Evolutionary conservation across 1,140 invertebrate genomes (phyloP).

Genomic region (Philotrypesis tridentata): DNA sequence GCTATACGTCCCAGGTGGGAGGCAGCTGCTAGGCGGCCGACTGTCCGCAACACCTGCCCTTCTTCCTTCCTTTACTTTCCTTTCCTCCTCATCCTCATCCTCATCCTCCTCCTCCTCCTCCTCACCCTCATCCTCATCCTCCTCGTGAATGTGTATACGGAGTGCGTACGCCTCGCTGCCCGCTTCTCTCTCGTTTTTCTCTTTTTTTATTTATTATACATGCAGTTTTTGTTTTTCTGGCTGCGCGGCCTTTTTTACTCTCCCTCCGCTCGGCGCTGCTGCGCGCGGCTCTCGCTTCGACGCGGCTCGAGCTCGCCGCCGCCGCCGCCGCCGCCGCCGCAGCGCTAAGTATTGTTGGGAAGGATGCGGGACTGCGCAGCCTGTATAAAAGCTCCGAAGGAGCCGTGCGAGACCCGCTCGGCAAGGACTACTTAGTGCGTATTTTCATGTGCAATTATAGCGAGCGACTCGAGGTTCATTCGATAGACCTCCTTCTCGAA

Average conservation of each 20-base stretch:
- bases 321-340: too few species aligned
- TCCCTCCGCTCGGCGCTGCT: not conserved
- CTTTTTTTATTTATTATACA: constrained; percentile 38
- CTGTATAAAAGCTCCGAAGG: too few species aligned
- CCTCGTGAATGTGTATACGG: not conserved
- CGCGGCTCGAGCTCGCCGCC: too few species aligned
- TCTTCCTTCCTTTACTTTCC: constrained; percentile 56
- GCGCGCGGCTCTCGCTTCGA: too few species aligned
- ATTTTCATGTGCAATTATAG: too few species aligned
- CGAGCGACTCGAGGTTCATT: too few species aligned
- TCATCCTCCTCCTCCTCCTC: constrained; percentile 26
- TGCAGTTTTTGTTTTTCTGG: not conserved
- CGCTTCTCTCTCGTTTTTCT: constrained; percentile 25
- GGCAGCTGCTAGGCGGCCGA: constrained; percentile 65
- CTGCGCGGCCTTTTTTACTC: too few species aligned
- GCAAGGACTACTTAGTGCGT: too few species aligned
- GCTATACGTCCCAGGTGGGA: constrained; percentile 63
- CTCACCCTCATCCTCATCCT: not conserved
- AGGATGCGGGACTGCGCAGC: too few species aligned
- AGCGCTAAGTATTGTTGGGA: too few species aligned
- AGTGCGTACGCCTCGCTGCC: not conserved
- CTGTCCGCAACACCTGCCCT: constrained; percentile 62
- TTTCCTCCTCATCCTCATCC: constrained; percentile 37
- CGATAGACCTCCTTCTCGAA: too few species aligned
- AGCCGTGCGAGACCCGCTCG: too few species aligned